Percentiles rank a stretch among this genome's conserved stretches.
Evolutionary conservation across 2,888 invertebrate species (phyloP).

Genomic region (Anaspis maculata): DNA sequence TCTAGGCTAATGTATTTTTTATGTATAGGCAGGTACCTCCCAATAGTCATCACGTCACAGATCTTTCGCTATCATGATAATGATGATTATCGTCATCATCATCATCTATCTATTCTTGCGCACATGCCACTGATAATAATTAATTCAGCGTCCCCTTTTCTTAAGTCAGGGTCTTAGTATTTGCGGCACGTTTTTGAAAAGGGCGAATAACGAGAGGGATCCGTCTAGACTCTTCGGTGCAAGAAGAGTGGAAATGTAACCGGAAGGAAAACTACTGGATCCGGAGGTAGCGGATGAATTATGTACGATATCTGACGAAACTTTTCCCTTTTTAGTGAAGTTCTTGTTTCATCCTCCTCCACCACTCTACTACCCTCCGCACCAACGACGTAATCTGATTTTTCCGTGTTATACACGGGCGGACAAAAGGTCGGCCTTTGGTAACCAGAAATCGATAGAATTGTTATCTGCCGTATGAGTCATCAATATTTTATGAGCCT

Average conservation of each 20-base stretch:
- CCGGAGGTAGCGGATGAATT: slow-evolving; percentile 41
- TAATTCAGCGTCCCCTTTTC: slow-evolving; percentile 11
- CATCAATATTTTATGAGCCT: slow-evolving; percentile 16
- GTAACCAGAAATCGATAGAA: slow-evolving; percentile 12
- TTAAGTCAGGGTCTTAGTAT: slow-evolving; percentile 22
- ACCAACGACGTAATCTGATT: slow-evolving; percentile 16
- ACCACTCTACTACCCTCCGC: slow-evolving; percentile 4
- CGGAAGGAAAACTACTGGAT: slow-evolving; percentile 41
- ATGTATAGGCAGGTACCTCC: slow-evolving; percentile 20
- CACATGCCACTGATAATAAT: slow-evolving; percentile 12
- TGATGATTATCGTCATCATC: too few relatives aligned
- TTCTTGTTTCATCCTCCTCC: slow-evolving; percentile 15
- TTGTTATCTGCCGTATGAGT: slow-evolving; percentile 11
- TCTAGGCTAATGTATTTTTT: slow-evolving; percentile 37
- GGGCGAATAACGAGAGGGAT: slow-evolving; percentile 18
- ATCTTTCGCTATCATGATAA: background rate
- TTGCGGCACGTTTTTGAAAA: slow-evolving; percentile 24
- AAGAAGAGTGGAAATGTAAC: slow-evolving; percentile 40
- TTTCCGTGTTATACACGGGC: slow-evolving; percentile 12
- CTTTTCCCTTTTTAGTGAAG: slow-evolving; percentile 19
- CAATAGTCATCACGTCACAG: background rate
- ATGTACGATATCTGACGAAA: slow-evolving; percentile 38
- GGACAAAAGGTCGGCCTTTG: slow-evolving; percentile 12
- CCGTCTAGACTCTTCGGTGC: slow-evolving; percentile 26
- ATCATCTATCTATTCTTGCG: slow-evolving; percentile 7